Conservation (phyloP, 2,888 invertebrate species). For the Tipula vernalis region DNA sequence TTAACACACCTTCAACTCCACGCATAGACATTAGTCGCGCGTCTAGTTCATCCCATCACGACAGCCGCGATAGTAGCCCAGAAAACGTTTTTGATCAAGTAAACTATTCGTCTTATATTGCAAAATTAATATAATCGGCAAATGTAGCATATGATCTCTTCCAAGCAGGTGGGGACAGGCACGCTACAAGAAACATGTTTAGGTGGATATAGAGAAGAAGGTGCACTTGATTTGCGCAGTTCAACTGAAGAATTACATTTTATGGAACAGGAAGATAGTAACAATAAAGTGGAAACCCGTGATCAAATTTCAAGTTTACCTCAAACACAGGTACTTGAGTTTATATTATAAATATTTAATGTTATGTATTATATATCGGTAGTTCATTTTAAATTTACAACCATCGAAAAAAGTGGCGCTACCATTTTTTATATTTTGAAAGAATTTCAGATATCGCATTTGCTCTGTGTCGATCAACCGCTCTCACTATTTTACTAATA, state of each 20-base stretch:
- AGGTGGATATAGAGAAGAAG: conserved; percentile 57
- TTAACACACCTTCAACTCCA: conserved; percentile 60
- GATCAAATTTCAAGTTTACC: conserved; percentile 17
- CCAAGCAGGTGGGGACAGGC: conserved; percentile 36
- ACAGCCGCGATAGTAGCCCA: conserved; percentile 72
- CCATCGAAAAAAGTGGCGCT: no score
- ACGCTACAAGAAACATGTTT: conserved; percentile 38
- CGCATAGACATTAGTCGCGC: conserved; percentile 83
- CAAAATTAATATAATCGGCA: conserved; percentile 15
- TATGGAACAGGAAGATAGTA: conserved; percentile 47
- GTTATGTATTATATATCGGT: no score
- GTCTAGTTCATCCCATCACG: conserved; percentile 78
- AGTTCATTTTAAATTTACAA: no score
- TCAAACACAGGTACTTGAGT: not conserved
- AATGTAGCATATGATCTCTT: conserved; percentile 15
- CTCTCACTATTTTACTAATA: no score
- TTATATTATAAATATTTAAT: no score
- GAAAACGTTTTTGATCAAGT: conserved; percentile 68
- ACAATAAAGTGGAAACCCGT: conserved; percentile 31
- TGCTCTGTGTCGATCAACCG: no score
- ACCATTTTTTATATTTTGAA: no score
- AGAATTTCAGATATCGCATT: no score
- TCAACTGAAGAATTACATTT: conserved; percentile 82
- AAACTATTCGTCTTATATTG: not conserved
- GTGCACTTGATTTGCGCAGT: conserved; percentile 70